Base-by-base conservation (phyloP, 2,797 vertebrate genomes). In the Fringilla coelebs region DNA sequence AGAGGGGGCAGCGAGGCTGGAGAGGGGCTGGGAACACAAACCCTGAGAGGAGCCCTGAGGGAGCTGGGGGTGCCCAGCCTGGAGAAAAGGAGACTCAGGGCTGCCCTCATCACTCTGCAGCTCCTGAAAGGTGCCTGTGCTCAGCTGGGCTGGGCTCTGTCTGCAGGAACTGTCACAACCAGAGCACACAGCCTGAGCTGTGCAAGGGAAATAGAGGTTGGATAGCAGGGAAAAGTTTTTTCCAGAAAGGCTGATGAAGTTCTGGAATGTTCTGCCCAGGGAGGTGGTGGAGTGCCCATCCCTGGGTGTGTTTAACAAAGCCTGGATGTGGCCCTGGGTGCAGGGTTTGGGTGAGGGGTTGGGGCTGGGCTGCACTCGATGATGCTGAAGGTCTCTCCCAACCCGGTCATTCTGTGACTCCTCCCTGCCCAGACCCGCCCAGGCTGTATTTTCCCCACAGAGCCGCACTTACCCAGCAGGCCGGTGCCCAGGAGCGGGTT, bases 401-500 rank as follows among this genome's bases (percentile, higher is more conserved):
- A 6, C 8, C 34, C 8, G 34, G 7, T 26, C 8, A 49, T 49
- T 49, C 48, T 13, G 46, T 17, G 55, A 55, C 96, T 3, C 48
- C n/a, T 87, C 92, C 91, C 76, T 82, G 88, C 93, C 78, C 82
- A 70, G 34, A 57, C 54, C 52, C 13, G 25, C 41, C n/a, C 15
- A 19, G 18, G 9, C 3, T 38, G 4, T 1, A 3, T 29, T 89
- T 79, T 19, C 10, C 36, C 90, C 96, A 94, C 16, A 92, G 96
- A n/a, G 89, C 93, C 9, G 81, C 96, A 98, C 98, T 98, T 93
- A 98, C 98, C 98, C 76, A 98, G 97, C 96, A 98, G 97, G 94
- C 98, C 98, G 9, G 98, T 98, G 94, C 98, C 98, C 97, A 98
- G 98, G 45, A 98, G 98, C 95, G 98, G 98, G 98, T 98, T 98